Evolutionary conservation across 2,797 vertebrate genomes (phyloP).

Genomic region (Trachurus trachurus): DNA sequence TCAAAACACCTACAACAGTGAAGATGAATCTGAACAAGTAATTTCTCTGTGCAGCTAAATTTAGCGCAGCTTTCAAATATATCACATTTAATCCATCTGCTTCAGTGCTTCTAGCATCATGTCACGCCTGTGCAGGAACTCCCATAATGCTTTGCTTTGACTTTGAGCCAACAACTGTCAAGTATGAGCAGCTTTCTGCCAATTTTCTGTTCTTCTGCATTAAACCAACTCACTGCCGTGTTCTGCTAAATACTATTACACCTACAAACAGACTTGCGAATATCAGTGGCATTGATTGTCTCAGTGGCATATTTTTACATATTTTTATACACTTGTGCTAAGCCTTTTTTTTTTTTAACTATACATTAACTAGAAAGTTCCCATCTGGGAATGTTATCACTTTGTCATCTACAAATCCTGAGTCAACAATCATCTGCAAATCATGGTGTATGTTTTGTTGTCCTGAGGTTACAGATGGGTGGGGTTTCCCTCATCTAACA

Average conservation of each 20-base stretch:
- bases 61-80: not conserved
- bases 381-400: slow-evolving; percentile 7
- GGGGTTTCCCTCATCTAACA: slow-evolving; percentile 8
- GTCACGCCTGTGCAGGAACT: not conserved
- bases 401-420: not conserved
- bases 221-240: slow-evolving; percentile 16
- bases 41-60: slow-evolving; percentile 39
- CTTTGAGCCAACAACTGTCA: not conserved
- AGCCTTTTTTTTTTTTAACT: slow-evolving; percentile 4
- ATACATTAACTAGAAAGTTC: not conserved
- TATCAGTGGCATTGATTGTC: slow-evolving; percentile 59
- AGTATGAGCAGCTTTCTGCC: not conserved
- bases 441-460: slow-evolving; percentile 18
- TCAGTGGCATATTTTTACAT: slow-evolving; percentile 64
- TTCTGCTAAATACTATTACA: not conserved
- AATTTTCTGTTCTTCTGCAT: not conserved
- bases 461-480: not conserved
- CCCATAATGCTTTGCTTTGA: slow-evolving; percentile 18
- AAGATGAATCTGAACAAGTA: not conserved
- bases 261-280: slow-evolving; percentile 20
- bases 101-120: not conserved
- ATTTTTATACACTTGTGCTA: slow-evolving; percentile 48
- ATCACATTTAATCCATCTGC: not conserved
- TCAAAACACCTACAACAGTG: not conserved
- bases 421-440: not conserved